A percentile compares a stretch with the other conserved stretches of the same genome.
phyloP scores from a whole-genome alignment of 2,797 vertebrate genomes.

The Moxostoma hubbsi region DNA sequence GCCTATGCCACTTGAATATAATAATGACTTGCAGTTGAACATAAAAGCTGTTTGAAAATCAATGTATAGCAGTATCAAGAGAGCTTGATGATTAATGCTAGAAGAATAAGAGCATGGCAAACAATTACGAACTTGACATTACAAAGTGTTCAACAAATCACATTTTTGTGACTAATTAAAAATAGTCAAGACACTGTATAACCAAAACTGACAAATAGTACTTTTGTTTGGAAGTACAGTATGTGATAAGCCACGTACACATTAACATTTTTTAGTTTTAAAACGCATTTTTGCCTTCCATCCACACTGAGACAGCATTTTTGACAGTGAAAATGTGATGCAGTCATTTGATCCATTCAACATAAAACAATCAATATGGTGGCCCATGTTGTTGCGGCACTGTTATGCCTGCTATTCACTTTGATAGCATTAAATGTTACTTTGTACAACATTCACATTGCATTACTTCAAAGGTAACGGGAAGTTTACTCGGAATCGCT shows the following conservation, averaged over 20 bases:
- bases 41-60: conserved; percentile 35
- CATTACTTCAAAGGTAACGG: too few species aligned
- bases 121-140: conserved; percentile 22
- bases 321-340: too few species aligned
- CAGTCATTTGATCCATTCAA: too few species aligned
- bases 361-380: too few species aligned
- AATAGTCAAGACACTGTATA: neutral
- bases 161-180: neutral
- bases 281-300: neutral
- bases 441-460: too few species aligned
- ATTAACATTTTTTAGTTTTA: neutral
- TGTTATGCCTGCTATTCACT: too few species aligned
- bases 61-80: neutral
- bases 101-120: conserved; percentile 5
- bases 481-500: too few species aligned
- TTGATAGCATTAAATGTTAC: too few species aligned
- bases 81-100: conserved; percentile 7
- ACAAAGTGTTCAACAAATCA: conserved; percentile 26
- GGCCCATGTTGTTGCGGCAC: too few species aligned
- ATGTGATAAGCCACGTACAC: neutral
- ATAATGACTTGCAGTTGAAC: conserved; percentile 39
- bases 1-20: conserved; percentile 57
- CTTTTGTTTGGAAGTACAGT: neutral
- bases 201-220: neutral
- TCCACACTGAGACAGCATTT: too few species aligned